Evolutionary conservation across 2,113 vertebrate species (phyloP).

Genomic region (Actenoides hombroni): DNA sequence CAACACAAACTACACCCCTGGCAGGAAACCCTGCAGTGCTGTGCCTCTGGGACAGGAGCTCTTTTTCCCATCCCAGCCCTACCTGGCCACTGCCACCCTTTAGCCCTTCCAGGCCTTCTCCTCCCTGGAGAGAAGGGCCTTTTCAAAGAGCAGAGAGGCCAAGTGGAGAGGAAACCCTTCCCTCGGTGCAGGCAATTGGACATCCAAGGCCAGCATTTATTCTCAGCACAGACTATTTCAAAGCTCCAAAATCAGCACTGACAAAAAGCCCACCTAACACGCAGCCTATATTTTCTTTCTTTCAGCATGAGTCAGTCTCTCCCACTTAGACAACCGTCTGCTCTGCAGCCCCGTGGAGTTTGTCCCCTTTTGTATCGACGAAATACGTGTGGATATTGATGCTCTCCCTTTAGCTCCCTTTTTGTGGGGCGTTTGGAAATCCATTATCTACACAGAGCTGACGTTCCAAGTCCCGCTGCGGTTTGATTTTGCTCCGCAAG

Average conservation of each 20-base stretch:
- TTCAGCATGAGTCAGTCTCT: not conserved
- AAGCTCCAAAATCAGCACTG: not conserved
- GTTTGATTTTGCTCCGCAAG: not conserved
- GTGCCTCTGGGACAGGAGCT: not conserved
- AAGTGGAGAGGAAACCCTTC: not conserved
- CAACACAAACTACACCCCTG: not conserved
- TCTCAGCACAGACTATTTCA: not conserved
- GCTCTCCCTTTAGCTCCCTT: not conserved
- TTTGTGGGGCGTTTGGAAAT: not conserved
- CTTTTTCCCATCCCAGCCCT: not conserved
- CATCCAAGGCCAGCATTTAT: not conserved
- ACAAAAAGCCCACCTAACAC: not conserved
- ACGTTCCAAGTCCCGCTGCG: not conserved
- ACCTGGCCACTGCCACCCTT: not conserved
- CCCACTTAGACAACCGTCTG: slow-evolving; percentile 8
- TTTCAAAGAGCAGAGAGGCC: not conserved
- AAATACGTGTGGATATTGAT: not conserved
- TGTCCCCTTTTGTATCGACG: not conserved
- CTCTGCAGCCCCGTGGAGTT: not conserved
- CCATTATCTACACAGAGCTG: not conserved
- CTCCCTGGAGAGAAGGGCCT: not conserved
- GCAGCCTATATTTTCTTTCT: not conserved
- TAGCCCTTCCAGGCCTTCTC: not conserved
- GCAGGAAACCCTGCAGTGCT: not conserved
- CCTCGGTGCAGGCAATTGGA: not conserved